Percentiles rank a stretch among this genome's conserved stretches.
These are phyloP conservation scores for Capromys pilorides DNA, from an alignment of 2,797 vertebrate genomes.

Conservation along the genomic window DNA sequence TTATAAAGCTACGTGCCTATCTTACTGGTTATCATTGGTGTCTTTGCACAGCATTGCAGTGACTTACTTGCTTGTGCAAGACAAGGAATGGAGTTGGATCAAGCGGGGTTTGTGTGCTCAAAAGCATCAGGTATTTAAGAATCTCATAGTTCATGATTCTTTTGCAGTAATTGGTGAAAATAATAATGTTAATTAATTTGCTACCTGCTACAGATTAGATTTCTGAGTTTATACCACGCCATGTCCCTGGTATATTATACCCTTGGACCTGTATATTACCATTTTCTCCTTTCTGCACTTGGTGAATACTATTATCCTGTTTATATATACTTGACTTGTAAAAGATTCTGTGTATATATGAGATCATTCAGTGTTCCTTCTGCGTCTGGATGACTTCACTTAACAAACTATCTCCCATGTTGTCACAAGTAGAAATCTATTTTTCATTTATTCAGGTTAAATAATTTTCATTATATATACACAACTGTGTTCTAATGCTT, in stretches of 20 bases:
- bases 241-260: not conserved
- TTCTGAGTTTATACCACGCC: not conserved
- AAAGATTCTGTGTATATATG: not conserved
- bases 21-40: not conserved
- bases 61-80: not conserved
- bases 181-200: not conserved
- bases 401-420: not conserved
- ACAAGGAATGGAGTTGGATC: not conserved
- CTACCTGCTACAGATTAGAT: not conserved
- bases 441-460: not conserved
- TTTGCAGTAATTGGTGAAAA: constrained; percentile 29
- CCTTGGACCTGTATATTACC: not conserved
- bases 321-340: not conserved
- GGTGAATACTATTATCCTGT: not conserved
- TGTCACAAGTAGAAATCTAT: not conserved
- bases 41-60: not conserved
- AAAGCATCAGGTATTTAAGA: constrained; percentile 16
- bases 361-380: not conserved
- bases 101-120: not conserved
- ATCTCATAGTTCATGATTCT: not conserved
- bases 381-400: not conserved
- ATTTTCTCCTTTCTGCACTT: not conserved
- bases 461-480: not conserved
- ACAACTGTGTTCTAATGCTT: not conserved
- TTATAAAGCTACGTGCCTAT: not conserved